Percentiles rank a stretch among this genome's conserved stretches.
These are phyloP conservation scores for Acanthurus lineatus DNA, from an alignment of 2,797 vertebrate species.

Conservation along the genomic window DNA sequence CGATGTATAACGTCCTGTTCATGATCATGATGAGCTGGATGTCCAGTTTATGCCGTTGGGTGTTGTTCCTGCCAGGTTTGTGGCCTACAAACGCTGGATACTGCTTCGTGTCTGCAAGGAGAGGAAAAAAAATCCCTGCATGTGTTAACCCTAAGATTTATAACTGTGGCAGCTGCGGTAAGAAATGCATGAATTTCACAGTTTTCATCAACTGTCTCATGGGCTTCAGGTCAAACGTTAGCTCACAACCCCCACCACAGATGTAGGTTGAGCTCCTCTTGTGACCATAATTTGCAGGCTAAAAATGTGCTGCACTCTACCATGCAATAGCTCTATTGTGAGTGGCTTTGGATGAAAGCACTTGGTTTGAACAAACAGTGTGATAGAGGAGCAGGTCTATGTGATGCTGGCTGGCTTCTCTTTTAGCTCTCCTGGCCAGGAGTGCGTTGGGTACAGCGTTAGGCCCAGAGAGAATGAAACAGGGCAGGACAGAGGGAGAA, in stretches of 20 bases:
- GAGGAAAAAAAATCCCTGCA: constrained; percentile 15
- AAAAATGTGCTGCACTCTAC: constrained; percentile 52
- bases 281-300: constrained; percentile 57
- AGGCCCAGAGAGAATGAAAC: constrained; percentile 51
- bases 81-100: constrained; percentile 98
- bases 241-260: constrained; percentile 31
- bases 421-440: constrained; percentile 46
- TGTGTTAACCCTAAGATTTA: neutral
- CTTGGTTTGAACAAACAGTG: constrained; percentile 65
- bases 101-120: constrained; percentile 94
- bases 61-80: constrained; percentile 97
- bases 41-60: constrained; percentile 96
- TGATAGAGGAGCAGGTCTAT: constrained; percentile 50
- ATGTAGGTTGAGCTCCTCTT: constrained; percentile 44
- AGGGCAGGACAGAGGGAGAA: constrained; percentile 44
- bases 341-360: constrained; percentile 70
- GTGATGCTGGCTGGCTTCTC: constrained; percentile 54
- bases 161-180: neutral
- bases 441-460: constrained; percentile 16
- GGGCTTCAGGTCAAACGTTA: constrained; percentile 37
- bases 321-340: constrained; percentile 66
- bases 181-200: constrained; percentile 14
- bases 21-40: constrained; percentile 97
- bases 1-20: constrained; percentile 95
- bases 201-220: constrained; percentile 15